Percentiles rank a stretch among this genome's conserved stretches.
Conservation (phyloP, 2,797 vertebrate genomes). For the Sphaeramia orbicularis region DNA sequence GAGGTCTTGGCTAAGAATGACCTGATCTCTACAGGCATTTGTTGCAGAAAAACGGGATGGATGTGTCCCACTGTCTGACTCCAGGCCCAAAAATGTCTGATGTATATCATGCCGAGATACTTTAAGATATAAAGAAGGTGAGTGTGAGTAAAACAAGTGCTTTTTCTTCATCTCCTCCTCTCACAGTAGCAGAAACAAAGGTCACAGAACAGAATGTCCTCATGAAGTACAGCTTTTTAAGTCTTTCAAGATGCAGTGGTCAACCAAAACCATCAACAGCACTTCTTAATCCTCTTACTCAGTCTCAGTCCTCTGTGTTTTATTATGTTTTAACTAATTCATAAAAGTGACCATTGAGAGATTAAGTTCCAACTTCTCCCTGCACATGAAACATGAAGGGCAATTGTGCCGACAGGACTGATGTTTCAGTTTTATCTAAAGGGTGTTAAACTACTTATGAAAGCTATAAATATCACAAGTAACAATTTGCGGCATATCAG, state of each 20-base stretch:
- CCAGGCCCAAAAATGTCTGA: conserved; percentile 22
- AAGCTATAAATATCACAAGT: conserved; percentile 56
- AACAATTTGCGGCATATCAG: conserved; percentile 45
- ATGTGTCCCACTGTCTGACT: conserved; percentile 52
- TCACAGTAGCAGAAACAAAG: conserved; percentile 17
- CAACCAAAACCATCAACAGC: conserved; percentile 31
- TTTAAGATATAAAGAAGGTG: conserved; percentile 17
- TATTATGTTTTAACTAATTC: conserved; percentile 57
- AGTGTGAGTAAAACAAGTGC: conserved; percentile 22
- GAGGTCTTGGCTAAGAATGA: conserved; percentile 60
- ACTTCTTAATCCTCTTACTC: conserved; percentile 45
- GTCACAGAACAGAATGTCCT: conserved; percentile 23
- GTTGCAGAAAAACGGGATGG: conserved; percentile 41
- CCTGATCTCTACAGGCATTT: conserved; percentile 40
- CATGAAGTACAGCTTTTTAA: conserved; percentile 11
- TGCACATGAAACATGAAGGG: conserved; percentile 12
- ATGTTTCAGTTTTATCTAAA: conserved; percentile 57
- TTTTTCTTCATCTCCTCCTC: conserved; percentile 17
- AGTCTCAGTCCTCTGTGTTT: conserved; percentile 30
- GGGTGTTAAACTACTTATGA: conserved; percentile 61
- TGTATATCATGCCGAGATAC: conserved; percentile 38
- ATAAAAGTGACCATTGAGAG: conserved; percentile 44
- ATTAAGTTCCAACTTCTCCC: conserved; percentile 17
- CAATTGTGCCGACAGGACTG: conserved; percentile 38
- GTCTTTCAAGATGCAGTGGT: conserved; percentile 26